A percentile compares a stretch with the other conserved stretches of the same genome.
Evolutionary conservation across 1,140 invertebrate species (phyloP).

Genomic region (Drosophila quadrilineata): DNA sequence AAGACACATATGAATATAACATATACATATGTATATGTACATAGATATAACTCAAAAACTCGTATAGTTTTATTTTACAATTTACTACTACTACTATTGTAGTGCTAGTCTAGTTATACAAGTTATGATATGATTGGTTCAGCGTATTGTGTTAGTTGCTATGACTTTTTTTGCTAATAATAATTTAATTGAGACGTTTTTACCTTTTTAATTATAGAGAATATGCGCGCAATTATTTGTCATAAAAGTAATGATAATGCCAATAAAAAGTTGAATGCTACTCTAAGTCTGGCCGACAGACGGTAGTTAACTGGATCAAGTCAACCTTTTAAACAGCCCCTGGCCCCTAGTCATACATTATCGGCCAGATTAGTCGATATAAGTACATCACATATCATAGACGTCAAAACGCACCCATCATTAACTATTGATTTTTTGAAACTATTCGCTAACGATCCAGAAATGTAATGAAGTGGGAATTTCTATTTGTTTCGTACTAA

Average conservation of each 20-base stretch:
- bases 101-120: constrained; percentile 21
- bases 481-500: constrained; percentile 23
- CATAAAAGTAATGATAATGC: constrained; percentile 75
- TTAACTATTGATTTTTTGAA: background rate
- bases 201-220: constrained; percentile 75
- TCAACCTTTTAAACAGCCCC: background rate
- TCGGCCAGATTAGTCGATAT: background rate
- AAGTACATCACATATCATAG: background rate
- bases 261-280: constrained; percentile 61
- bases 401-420: background rate
- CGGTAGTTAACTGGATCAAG: constrained; percentile 59
- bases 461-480: constrained; percentile 43
- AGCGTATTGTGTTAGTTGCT: constrained; percentile 43
- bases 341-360: too few species aligned
- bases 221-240: constrained; percentile 74
- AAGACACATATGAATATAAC: background rate
- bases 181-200: constrained; percentile 78
- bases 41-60: constrained; percentile 17
- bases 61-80: too few species aligned
- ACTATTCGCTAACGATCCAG: constrained; percentile 7
- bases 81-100: too few species aligned
- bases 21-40: constrained; percentile 7
- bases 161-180: constrained; percentile 72
- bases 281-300: constrained; percentile 36
- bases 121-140: constrained; percentile 41